Evolutionary conservation across 2,113 vertebrate genomes (phyloP).

Genomic region (Mustelus asterias): DNA sequence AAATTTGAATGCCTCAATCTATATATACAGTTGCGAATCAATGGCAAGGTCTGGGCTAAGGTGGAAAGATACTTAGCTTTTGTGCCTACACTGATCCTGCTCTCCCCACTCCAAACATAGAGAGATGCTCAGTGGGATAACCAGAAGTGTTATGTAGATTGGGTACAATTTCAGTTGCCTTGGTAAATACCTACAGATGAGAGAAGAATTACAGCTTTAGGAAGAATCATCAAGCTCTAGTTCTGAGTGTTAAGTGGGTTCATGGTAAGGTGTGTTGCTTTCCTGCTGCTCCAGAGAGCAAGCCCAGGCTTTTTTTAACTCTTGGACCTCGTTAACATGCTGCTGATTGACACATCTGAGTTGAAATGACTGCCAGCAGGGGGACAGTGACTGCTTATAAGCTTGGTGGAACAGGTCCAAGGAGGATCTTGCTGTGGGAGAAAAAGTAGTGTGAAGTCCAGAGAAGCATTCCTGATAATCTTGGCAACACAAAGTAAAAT

Average conservation of each 20-base stretch:
- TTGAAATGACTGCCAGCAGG: neutral
- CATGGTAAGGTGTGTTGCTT: neutral
- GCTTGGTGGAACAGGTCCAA: neutral
- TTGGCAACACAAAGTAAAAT: neutral
- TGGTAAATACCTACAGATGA: neutral
- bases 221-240: neutral
- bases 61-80: no score
- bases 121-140: no score
- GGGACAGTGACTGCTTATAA: neutral
- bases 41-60: no score
- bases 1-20: no score
- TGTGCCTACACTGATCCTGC: no score
- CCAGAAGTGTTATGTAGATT: no score
- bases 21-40: no score
- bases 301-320: neutral
- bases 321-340: neutral
- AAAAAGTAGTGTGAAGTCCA: neutral
- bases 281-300: neutral
- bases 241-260: neutral
- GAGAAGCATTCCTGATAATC: neutral
- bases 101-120: no score
- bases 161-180: no score
- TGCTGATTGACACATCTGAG: neutral
- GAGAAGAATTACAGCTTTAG: neutral
- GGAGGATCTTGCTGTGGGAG: neutral